These are phyloP conservation scores for Aurelia sp. DNA, from an alignment of 30 jellyfish, hydroid and myxozoan genomes.

Conservation along the genomic window DNA sequence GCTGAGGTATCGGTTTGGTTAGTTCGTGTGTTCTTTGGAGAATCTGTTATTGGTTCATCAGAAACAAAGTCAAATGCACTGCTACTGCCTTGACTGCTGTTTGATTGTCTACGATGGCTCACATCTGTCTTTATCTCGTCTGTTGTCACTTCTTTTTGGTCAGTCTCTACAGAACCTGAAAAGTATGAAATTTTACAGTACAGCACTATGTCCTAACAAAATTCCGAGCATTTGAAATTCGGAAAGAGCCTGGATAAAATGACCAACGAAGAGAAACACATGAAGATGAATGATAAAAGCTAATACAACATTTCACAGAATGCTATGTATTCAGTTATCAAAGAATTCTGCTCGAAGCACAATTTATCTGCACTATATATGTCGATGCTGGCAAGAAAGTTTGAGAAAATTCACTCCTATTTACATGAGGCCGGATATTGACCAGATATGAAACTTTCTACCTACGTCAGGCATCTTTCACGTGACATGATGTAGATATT, in stretches of 20 bases:
- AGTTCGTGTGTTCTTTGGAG: not conserved
- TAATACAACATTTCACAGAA: too few species aligned
- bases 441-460: too few species aligned
- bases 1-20: not conserved
- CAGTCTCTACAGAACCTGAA: conserved; percentile 12
- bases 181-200: not conserved
- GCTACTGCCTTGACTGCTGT: not conserved
- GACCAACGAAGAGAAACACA: not conserved
- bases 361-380: too few species aligned
- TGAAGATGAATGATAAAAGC: not conserved
- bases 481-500: too few species aligned
- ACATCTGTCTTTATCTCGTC: not conserved
- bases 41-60: not conserved
- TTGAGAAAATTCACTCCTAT: too few species aligned
- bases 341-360: too few species aligned
- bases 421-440: too few species aligned
- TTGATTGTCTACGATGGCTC: not conserved
- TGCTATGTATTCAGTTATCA: too few species aligned
- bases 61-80: not conserved
- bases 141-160: not conserved
- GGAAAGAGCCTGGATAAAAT: not conserved
- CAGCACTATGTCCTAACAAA: not conserved
- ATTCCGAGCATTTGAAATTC: too few species aligned
- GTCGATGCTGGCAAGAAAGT: too few species aligned
- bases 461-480: too few species aligned